Percentiles rank a stretch among this genome's conserved stretches.
Evolutionary conservation across 1,140 invertebrate species (phyloP).

Genomic region (Drosophila eugracilis): DNA sequence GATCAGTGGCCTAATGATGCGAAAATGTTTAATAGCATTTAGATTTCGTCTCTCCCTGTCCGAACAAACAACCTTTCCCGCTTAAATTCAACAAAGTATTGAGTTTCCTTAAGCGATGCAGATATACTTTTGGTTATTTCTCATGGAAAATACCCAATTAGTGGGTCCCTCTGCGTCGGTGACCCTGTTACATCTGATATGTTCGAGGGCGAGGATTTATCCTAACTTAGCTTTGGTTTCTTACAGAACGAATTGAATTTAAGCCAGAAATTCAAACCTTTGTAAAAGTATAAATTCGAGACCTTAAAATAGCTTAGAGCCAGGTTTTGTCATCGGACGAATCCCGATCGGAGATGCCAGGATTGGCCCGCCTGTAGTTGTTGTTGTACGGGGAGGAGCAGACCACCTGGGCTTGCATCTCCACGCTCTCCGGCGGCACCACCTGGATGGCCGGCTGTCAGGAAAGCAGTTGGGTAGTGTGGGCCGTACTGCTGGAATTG

Average conservation of each 20-base stretch:
- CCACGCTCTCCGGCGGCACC: constrained; percentile 39
- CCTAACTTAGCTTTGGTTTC: constrained; percentile 29
- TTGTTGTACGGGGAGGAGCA: constrained; percentile 62
- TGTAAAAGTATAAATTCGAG: constrained; percentile 67
- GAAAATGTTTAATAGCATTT: background rate
- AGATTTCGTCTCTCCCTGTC: constrained; percentile 10
- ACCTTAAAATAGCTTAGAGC: constrained; percentile 61
- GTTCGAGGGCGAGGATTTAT: constrained; percentile 6
- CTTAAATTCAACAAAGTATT: background rate
- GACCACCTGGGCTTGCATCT: constrained; percentile 57
- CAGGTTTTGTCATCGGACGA: constrained; percentile 73
- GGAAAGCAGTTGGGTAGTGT: constrained; percentile 64
- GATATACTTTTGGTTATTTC: background rate
- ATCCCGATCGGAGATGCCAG: constrained; percentile 2
- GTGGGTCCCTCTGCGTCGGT: background rate
- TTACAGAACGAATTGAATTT: constrained; percentile 30
- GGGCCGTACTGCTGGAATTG: constrained; percentile 25
- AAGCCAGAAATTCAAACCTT: constrained; percentile 3
- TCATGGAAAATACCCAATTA: constrained; percentile 13
- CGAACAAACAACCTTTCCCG: constrained; percentile 11
- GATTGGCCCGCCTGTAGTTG: constrained; percentile 62
- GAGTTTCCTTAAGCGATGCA: constrained; percentile 1
- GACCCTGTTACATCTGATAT: constrained; percentile 11
- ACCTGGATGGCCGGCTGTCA: constrained; percentile 51
- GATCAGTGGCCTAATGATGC: constrained; percentile 3